Evolutionary conservation across 2,113 vertebrate species (phyloP).

Genomic region (Cyanistes caeruleus): DNA sequence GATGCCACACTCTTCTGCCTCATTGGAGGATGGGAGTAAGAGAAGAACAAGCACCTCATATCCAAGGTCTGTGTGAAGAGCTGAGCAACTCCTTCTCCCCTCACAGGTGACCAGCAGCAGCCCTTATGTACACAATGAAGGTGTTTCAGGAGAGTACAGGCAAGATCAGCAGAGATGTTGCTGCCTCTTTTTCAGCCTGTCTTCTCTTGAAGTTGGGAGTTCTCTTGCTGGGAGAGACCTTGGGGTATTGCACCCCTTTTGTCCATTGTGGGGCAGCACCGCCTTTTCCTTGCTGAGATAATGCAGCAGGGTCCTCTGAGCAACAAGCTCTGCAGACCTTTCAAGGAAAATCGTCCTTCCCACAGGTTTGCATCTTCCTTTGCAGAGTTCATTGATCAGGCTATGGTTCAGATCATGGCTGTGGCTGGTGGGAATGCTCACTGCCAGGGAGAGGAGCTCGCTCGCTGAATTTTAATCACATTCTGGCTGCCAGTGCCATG

Average conservation of each 20-base stretch:
- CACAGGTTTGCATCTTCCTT: not conserved
- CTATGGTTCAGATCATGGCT: fast-evolving
- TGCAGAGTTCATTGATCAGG: not conserved
- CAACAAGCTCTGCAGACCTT: not conserved
- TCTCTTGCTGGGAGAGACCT: not conserved
- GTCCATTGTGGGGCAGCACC: constrained; percentile 54
- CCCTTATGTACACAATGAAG: not conserved
- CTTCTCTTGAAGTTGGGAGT: not conserved
- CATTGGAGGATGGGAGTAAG: not conserved
- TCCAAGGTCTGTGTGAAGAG: not conserved
- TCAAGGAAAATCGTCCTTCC: not conserved
- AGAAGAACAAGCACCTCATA: not conserved
- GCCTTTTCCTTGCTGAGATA: not conserved
- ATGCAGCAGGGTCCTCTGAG: not conserved
- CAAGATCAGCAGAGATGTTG: not conserved
- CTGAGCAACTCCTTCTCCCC: not conserved
- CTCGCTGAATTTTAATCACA: not conserved
- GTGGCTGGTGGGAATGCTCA: not conserved
- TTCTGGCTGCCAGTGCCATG: not conserved
- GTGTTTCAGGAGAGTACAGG: not conserved
- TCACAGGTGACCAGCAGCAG: not conserved
- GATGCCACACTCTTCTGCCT: not conserved
- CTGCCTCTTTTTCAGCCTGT: not conserved
- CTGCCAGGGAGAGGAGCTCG: not conserved
- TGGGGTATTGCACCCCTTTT: not conserved